Conservation (phyloP, 2,113 vertebrate genomes). For the Sciurus niger region DNA sequence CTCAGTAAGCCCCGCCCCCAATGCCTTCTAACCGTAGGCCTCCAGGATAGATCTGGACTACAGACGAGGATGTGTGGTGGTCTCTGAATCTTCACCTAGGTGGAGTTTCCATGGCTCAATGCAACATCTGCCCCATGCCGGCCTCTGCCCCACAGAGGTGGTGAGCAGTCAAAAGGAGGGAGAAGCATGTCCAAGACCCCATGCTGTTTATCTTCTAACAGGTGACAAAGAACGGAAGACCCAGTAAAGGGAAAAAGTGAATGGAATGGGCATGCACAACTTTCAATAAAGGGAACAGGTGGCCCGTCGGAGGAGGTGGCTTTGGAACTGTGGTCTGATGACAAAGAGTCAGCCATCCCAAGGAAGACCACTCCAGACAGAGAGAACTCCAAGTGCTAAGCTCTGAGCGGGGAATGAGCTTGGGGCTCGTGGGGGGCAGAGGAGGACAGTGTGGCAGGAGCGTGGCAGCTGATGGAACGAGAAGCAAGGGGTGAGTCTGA, state of each 20-base stretch:
- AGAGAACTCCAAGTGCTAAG: not conserved
- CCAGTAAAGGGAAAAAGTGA: not conserved
- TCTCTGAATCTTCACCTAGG: not conserved
- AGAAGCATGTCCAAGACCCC: not conserved
- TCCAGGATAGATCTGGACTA: not conserved
- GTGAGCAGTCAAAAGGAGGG: not conserved
- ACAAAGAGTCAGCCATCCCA: not conserved
- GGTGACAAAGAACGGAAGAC: not conserved
- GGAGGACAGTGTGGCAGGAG: not conserved
- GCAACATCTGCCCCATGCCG: not conserved
- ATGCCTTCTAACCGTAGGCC: not conserved
- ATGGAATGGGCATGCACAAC: not conserved
- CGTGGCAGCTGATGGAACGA: rapidly evolving
- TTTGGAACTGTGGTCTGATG: not conserved
- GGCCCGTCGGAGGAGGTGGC: not conserved
- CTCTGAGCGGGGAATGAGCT: not conserved
- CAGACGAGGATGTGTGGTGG: not conserved
- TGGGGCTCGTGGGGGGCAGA: not conserved
- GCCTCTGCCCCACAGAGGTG: not conserved
- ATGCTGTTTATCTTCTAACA: not conserved
- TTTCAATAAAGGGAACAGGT: not conserved
- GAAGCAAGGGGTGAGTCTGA: rapidly evolving
- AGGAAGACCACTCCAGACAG: not conserved
- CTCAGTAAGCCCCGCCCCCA: not conserved
- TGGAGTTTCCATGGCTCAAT: not conserved